These are phyloP conservation scores for Operophtera brumata DNA, from an alignment of 2,888 invertebrate species.

Conservation along the genomic window DNA sequence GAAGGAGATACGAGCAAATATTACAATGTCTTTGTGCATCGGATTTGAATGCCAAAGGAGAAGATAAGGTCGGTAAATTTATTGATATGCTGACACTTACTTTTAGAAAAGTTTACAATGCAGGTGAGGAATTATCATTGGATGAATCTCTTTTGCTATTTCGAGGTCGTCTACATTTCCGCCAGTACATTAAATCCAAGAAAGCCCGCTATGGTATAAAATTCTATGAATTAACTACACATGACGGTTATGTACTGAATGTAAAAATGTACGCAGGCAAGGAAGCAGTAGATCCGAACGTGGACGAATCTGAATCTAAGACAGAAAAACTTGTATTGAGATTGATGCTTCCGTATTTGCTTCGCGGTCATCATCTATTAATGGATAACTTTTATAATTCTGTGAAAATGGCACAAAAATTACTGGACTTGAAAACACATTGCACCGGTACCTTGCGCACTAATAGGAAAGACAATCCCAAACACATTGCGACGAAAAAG, in stretches of 20 bases:
- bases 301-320: not conserved
- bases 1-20: constrained; percentile 27
- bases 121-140: constrained; percentile 25
- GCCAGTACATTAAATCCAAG: constrained; percentile 35
- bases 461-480: constrained; percentile 33
- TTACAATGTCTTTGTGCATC: constrained; percentile 27
- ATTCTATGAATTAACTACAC: constrained; percentile 29
- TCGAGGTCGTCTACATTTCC: constrained; percentile 29
- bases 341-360: constrained; percentile 12
- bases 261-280: constrained; percentile 15
- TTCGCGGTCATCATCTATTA: constrained; percentile 7
- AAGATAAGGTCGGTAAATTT: constrained; percentile 23
- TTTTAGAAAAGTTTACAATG: constrained; percentile 23
- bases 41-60: constrained; percentile 21
- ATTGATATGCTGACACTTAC: constrained; percentile 11
- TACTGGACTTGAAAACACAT: constrained; percentile 14
- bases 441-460: constrained; percentile 4
- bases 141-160: constrained; percentile 33
- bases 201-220: constrained; percentile 35
- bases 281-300: constrained; percentile 1
- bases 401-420: constrained; percentile 10
- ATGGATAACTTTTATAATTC: constrained; percentile 19
- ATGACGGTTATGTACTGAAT: constrained; percentile 13
- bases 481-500: constrained; percentile 27
- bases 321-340: constrained; percentile 10